Percentiles rank a stretch among this genome's conserved stretches.
These are phyloP conservation scores for Alsophila aescularia DNA, from an alignment of 2,888 invertebrate genomes.

Conservation along the genomic window DNA sequence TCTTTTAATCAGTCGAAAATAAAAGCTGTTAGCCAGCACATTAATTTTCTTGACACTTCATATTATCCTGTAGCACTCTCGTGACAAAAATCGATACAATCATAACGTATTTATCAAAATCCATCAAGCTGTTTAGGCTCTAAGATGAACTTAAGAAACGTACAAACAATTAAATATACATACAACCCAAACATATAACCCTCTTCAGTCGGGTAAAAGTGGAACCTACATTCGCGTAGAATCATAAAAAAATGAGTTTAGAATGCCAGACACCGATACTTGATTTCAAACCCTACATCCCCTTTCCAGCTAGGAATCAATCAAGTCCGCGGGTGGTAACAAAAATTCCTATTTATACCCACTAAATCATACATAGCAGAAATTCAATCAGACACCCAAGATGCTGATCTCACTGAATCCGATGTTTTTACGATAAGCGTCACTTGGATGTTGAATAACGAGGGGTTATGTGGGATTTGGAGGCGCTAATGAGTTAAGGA, in stretches of 20 bases:
- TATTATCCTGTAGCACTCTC: too few species aligned
- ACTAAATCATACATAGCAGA: conserved; percentile 67
- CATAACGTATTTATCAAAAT: too few species aligned
- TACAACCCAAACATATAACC: too few species aligned
- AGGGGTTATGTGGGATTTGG: conserved; percentile 23
- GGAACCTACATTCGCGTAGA: background rate
- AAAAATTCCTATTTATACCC: conserved; percentile 62
- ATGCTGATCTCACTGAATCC: conserved; percentile 37
- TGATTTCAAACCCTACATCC: background rate
- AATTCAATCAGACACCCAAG: conserved; percentile 67
- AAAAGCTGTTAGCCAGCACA: too few species aligned
- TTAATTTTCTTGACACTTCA: too few species aligned
- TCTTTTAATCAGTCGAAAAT: too few species aligned
- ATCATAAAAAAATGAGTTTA: too few species aligned
- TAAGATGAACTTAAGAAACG: too few species aligned
- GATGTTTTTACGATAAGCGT: conserved; percentile 38
- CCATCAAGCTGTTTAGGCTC: too few species aligned
- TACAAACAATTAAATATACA: too few species aligned
- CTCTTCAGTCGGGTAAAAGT: too few species aligned
- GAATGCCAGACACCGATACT: background rate
- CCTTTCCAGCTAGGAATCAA: conserved; percentile 26
- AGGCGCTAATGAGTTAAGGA: conserved; percentile 26
- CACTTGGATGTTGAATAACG: conserved; percentile 38
- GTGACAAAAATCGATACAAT: too few species aligned
- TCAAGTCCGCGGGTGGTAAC: conserved; percentile 42